These are phyloP conservation scores for Tipula vernalis DNA, from an alignment of 2,888 invertebrate species.

Conservation along the genomic window DNA sequence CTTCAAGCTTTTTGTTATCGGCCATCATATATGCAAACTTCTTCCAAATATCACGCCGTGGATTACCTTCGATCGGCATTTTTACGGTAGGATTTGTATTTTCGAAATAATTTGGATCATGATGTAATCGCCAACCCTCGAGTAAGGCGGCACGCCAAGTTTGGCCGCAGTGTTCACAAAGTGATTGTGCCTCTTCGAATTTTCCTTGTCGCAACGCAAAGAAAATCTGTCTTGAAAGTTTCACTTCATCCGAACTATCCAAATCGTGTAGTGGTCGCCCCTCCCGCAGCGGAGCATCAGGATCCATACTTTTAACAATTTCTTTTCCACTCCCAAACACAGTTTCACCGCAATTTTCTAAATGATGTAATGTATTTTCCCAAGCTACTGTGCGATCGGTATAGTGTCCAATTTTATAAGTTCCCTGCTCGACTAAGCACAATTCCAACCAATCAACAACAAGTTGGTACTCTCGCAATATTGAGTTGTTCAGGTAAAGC, in stretches of 20 bases:
- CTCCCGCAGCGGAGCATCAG: constrained; percentile 77
- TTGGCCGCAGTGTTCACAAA: constrained; percentile 79
- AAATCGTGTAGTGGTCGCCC: constrained; percentile 69
- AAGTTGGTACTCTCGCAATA: constrained; percentile 59
- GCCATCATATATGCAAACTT: constrained; percentile 53
- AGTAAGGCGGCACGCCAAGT: constrained; percentile 83
- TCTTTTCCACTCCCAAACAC: constrained; percentile 44
- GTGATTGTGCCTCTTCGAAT: constrained; percentile 68
- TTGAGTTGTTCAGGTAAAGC: constrained; percentile 37
- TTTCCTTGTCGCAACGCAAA: constrained; percentile 73
- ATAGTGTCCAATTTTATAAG: constrained; percentile 50
- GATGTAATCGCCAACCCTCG: constrained; percentile 79
- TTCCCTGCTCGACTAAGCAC: constrained; percentile 49
- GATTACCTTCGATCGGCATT: constrained; percentile 64
- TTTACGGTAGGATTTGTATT: constrained; percentile 31
- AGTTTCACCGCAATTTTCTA: constrained; percentile 42
- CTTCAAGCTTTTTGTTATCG: constrained; percentile 40
- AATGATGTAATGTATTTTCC: constrained; percentile 81
- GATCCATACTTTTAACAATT: constrained; percentile 63
- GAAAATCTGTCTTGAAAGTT: constrained; percentile 45
- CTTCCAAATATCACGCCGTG: constrained; percentile 68
- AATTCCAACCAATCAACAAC: constrained; percentile 89
- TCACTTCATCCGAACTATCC: constrained; percentile 68
- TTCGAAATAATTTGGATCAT: constrained; percentile 64
- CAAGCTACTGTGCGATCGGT: constrained; percentile 75